Conservation (phyloP, 2,888 invertebrate genomes). For the Tortrix viridana region DNA sequence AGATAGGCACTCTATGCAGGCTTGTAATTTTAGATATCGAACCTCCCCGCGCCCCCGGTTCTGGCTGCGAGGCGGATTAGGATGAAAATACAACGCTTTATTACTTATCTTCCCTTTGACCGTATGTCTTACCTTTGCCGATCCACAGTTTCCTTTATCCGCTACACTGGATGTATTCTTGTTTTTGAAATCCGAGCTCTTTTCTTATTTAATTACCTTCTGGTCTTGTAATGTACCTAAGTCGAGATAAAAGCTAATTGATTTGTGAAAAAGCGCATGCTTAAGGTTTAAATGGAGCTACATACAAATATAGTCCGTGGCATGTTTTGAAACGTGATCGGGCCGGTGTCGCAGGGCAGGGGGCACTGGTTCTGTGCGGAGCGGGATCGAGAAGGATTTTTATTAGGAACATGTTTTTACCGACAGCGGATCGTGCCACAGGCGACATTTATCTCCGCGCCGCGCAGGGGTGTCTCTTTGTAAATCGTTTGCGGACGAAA, state of each 20-base stretch:
- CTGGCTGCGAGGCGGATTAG: slow-evolving; percentile 71
- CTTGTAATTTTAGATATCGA: slow-evolving; percentile 82
- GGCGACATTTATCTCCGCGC: slow-evolving; percentile 71
- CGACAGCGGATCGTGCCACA: slow-evolving; percentile 69
- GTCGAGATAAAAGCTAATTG: slow-evolving; percentile 35
- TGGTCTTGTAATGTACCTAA: slow-evolving; percentile 38
- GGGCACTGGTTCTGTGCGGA: slow-evolving; percentile 13
- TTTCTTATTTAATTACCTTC: slow-evolving; percentile 57
- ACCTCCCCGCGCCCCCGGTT: slow-evolving; percentile 63
- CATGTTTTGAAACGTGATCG: slow-evolving; percentile 25
- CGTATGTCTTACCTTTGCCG: slow-evolving; percentile 73
- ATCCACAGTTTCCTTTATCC: slow-evolving; percentile 58
- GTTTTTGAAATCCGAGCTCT: slow-evolving; percentile 56
- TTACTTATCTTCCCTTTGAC: slow-evolving; percentile 80
- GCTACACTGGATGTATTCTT: slow-evolving; percentile 62
- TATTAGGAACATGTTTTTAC: slow-evolving; percentile 67
- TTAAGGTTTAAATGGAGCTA: slow-evolving; percentile 17
- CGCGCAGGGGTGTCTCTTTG: slow-evolving; percentile 66
- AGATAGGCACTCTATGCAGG: slow-evolving; percentile 78
- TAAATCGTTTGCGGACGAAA: slow-evolving; percentile 75
- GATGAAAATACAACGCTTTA: slow-evolving; percentile 81
- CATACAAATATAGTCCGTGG: slow-evolving; percentile 13
- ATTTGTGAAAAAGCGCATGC: slow-evolving; percentile 14
- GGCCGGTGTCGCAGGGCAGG: slow-evolving; percentile 13
- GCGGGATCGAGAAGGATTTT: slow-evolving; percentile 52